Evolutionary conservation across 2,888 invertebrate species (phyloP).

Genomic region (Leptopilina drosophilae): DNA sequence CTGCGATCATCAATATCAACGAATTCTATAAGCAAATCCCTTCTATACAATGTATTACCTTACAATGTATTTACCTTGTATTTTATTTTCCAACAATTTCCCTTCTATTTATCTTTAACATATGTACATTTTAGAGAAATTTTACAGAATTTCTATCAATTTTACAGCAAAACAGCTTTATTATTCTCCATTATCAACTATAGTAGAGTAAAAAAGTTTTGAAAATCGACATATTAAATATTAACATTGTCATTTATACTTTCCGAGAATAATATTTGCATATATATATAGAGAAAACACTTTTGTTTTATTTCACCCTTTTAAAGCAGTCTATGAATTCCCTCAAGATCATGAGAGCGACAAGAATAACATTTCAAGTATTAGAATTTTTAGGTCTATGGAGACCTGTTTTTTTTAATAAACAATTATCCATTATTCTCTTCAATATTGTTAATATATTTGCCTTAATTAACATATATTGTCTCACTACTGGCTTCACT

Average conservation of each 20-base stretch:
- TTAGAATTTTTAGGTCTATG: not conserved
- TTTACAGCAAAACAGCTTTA: not conserved
- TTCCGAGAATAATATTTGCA: not conserved
- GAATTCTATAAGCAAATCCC: no score
- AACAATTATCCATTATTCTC: not conserved
- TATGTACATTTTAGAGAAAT: not conserved
- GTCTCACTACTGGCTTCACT: not conserved
- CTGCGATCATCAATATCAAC: no score
- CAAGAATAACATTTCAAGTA: not conserved
- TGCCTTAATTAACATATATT: not conserved
- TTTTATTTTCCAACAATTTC: no score
- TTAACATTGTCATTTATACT: not conserved
- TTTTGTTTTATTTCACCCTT: not conserved
- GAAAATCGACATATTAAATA: not conserved
- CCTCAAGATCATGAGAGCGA: not conserved
- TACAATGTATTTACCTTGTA: no score
- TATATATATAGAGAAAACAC: not conserved
- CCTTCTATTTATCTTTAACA: no score
- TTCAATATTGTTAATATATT: constrained; percentile 1
- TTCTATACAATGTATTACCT: no score
- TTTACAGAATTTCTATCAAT: not conserved
- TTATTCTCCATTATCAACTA: not conserved
- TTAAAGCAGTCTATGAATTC: no score
- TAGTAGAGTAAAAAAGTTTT: not conserved
- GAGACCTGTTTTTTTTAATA: not conserved